phyloP scores from a whole-genome alignment of 2,888 invertebrate species.

The Flabesymbios commensalis region DNA sequence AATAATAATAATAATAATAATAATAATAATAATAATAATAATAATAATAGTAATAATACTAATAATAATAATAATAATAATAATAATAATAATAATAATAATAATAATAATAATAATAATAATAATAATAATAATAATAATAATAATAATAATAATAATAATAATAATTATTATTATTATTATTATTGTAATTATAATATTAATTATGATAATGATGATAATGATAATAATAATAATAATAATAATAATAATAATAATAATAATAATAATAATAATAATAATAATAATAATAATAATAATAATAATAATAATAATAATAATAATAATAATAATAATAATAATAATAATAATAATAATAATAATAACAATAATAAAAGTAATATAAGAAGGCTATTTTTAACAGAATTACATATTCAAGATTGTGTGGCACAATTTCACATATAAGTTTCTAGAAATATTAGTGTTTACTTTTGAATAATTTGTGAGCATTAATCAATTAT shows the following conservation, averaged over 20 bases:
- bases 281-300: neutral
- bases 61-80: neutral
- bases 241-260: slow-evolving; percentile 1
- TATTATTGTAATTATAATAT: neutral
- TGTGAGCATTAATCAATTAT: too few species aligned
- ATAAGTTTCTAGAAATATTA: too few species aligned
- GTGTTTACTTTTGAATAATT: too few species aligned
- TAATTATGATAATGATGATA: neutral
- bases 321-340: neutral
- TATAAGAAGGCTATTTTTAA: neutral
- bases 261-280: neutral
- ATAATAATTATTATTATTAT: too few species aligned
- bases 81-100: slow-evolving; percentile 2
- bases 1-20: neutral
- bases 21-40: neutral
- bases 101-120: neutral
- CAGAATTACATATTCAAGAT: too few species aligned
- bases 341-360: neutral
- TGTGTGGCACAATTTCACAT: too few species aligned
- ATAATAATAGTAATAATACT: neutral
- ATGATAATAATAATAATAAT: slow-evolving; percentile 1
- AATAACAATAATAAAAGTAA: neutral
- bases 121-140: neutral
- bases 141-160: too few species aligned
- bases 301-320: neutral